These are phyloP conservation scores for Chondrilla cf. caribensis DNA, from an alignment of 37 sponge, comb jelly and placozoan species.

Conservation along the genomic window DNA sequence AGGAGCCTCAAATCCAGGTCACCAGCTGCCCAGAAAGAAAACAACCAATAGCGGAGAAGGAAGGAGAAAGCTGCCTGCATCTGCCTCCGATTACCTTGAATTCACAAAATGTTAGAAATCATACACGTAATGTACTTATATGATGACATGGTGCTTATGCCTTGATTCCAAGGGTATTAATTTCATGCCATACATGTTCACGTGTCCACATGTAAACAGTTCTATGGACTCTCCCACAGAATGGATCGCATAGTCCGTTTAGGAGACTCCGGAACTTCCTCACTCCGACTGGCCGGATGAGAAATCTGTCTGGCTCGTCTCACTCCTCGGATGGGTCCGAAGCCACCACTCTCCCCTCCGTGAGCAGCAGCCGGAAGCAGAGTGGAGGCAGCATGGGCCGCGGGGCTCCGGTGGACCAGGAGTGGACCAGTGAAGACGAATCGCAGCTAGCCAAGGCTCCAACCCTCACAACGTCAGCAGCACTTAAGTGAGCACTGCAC, in stretches of 20 bases:
- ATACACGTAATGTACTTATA: not conserved
- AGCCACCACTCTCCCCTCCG: not conserved
- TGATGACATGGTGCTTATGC: not conserved
- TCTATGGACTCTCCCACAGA: not conserved
- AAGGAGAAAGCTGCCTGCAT: not conserved
- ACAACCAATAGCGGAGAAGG: not conserved
- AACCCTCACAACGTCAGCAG: not conserved
- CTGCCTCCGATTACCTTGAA: conserved; percentile 3
- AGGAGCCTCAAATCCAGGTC: not conserved
- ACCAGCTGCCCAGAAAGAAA: not conserved
- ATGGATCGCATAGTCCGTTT: not conserved
- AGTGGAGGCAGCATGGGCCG: not conserved
- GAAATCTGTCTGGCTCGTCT: conserved; percentile 13
- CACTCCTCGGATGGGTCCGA: conserved; percentile 13
- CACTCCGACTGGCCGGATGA: not conserved
- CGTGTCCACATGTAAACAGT: too few species aligned
- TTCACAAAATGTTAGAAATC: not conserved
- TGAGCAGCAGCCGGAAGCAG: not conserved
- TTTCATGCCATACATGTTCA: too few species aligned
- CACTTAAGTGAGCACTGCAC: conserved; percentile 3
- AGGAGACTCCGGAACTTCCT: conserved; percentile 9
- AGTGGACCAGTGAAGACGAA: not conserved
- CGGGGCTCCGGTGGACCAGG: not conserved
- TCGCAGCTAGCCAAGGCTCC: not conserved
- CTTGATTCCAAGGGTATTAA: too few species aligned